phyloP scores from a whole-genome alignment of 2,113 vertebrate species.

The Spermophilus dauricus region DNA sequence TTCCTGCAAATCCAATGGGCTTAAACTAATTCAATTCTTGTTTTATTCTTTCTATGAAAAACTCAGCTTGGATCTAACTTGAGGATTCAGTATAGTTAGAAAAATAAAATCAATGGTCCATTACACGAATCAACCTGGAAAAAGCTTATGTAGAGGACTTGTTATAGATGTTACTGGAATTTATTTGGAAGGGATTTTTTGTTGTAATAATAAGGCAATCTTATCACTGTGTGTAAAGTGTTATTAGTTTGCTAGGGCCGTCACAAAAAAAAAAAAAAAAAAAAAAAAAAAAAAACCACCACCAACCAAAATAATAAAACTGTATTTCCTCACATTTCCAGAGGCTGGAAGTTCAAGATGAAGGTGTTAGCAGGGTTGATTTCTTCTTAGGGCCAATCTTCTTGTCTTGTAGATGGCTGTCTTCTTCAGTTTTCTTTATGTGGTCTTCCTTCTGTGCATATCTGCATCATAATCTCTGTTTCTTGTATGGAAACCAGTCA shows the following conservation, averaged over 20 bases:
- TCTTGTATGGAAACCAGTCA: neutral
- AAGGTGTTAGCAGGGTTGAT: neutral
- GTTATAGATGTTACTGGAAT: constrained; percentile 2
- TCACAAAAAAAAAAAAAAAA: neutral
- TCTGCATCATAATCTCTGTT: neutral
- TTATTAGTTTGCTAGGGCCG: neutral
- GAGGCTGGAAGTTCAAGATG: neutral
- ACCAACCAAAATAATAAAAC: neutral
- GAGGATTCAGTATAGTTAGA: constrained; percentile 28
- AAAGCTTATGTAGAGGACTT: neutral
- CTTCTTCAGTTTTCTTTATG: neutral
- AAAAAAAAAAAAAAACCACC: neutral
- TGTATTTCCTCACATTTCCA: neutral
- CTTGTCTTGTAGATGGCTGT: neutral
- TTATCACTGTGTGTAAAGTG: neutral
- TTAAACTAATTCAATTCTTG: constrained; percentile 57
- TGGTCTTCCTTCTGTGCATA: neutral
- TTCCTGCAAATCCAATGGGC: constrained; percentile 27
- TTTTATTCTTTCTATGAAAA: constrained; percentile 59
- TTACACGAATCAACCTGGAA: neutral
- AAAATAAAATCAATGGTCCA: constrained; percentile 44
- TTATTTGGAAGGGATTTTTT: constrained; percentile 37
- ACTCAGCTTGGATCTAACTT: neutral
- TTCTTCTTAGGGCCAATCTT: neutral
- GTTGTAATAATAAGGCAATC: neutral